A percentile compares a stretch with the other conserved stretches of the same genome.
Evolutionary conservation across 30 jellyfish, hydroid and myxozoan species (phyloP).

Genomic region (Aurelia sp.): DNA sequence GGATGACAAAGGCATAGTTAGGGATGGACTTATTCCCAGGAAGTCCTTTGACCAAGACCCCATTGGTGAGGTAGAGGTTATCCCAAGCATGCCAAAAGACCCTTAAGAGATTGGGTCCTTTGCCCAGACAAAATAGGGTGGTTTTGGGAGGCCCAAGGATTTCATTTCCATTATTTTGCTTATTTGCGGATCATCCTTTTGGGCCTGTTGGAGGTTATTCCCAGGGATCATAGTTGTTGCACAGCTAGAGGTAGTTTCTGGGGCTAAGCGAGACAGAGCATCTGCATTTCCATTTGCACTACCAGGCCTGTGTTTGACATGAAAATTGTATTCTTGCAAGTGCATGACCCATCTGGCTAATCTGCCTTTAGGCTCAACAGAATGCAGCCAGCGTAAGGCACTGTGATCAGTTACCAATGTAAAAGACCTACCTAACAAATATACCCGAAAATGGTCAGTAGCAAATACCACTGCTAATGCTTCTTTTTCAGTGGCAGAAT

Average conservation of each 20-base stretch:
- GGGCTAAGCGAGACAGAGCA: constrained; percentile 34
- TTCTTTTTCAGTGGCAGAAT: too few relatives aligned
- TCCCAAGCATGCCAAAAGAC: constrained; percentile 56
- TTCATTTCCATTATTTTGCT: constrained; percentile 21
- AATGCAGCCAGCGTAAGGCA: too few relatives aligned
- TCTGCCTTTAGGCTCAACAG: too few relatives aligned
- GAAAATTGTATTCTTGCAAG: too few relatives aligned
- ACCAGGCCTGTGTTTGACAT: too few relatives aligned
- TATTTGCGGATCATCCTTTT: constrained; percentile 24
- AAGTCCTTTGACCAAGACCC: constrained; percentile 21
- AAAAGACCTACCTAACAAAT: too few relatives aligned
- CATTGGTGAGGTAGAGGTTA: constrained; percentile 12
- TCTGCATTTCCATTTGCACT: constrained; percentile 33
- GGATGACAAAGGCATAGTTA: constrained; percentile 23
- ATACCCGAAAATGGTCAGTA: too few relatives aligned
- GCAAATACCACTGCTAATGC: too few relatives aligned
- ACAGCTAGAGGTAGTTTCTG: not conserved
- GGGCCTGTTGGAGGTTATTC: constrained; percentile 27
- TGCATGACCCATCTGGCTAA: too few relatives aligned
- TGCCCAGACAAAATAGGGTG: constrained; percentile 50
- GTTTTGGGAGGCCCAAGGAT: constrained; percentile 29
- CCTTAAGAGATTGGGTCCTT: constrained; percentile 25
- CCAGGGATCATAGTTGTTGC: constrained; percentile 33
- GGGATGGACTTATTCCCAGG: not conserved
- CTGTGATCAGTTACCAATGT: too few relatives aligned